Conservation (phyloP, 1,140 invertebrate genomes). For the Neodiprion virginianus region DNA sequence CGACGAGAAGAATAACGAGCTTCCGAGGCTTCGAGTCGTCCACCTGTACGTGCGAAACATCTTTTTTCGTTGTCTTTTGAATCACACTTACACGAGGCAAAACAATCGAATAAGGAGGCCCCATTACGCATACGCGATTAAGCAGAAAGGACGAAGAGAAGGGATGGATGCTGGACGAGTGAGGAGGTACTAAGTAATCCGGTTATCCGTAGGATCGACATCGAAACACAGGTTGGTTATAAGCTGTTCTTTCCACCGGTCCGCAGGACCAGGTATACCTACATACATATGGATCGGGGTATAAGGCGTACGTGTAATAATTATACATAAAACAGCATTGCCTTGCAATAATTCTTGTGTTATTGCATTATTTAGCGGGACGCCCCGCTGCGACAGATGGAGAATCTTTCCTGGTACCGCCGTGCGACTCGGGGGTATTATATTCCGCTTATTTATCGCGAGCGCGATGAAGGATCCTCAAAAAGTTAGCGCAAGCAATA, state of each 20-base stretch:
- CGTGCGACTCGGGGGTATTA: not conserved
- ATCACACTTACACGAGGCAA: not conserved
- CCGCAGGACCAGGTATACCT: not conserved
- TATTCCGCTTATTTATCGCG: not conserved
- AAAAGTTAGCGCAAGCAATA: no score
- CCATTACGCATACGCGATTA: not conserved
- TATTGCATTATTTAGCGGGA: constrained; percentile 60
- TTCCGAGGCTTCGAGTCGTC: no score
- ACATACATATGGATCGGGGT: not conserved
- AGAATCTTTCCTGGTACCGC: constrained; percentile 43
- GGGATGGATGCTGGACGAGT: not conserved
- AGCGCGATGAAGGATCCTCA: no score
- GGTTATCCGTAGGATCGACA: not conserved
- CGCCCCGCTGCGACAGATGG: constrained; percentile 45
- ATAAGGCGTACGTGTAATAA: constrained; percentile 37
- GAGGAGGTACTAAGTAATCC: not conserved
- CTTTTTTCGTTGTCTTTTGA: no score
- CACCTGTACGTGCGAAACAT: no score
- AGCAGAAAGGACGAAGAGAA: not conserved
- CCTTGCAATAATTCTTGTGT: constrained; percentile 57
- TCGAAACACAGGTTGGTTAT: not conserved
- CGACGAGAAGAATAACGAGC: no score
- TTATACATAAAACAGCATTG: constrained; percentile 61
- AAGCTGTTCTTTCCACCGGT: no score
- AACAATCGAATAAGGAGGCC: not conserved